phyloP scores from a whole-genome alignment of 2,113 vertebrate genomes.

The Prietella phreatophila region DNA sequence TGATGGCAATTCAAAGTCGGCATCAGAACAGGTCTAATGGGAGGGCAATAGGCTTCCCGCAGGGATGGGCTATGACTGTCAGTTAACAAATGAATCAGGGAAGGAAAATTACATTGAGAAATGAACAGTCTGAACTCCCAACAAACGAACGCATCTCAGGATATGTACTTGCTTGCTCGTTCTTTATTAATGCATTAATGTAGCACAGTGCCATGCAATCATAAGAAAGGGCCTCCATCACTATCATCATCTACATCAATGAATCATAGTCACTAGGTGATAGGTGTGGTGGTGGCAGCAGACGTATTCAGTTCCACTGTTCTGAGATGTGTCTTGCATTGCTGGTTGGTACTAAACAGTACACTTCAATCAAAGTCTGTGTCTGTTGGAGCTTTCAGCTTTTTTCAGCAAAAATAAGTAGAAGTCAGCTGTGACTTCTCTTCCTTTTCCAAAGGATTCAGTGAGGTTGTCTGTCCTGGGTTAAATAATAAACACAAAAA shows the following conservation, averaged over 20 bases:
- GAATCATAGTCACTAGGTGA: background rate
- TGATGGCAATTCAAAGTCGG: constrained; percentile 1
- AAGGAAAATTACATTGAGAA: background rate
- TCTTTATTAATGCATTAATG: constrained; percentile 5
- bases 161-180: background rate
- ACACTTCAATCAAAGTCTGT: background rate
- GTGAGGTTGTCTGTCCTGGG: background rate
- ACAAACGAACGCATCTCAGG: background rate
- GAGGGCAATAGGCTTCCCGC: background rate
- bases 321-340: background rate
- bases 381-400: background rate
- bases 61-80: background rate
- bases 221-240: background rate
- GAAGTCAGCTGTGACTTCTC: background rate
- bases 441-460: background rate
- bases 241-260: background rate
- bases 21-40: constrained; percentile 10
- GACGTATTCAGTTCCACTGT: background rate
- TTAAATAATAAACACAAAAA: background rate
- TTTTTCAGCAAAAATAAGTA: background rate
- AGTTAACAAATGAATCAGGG: background rate
- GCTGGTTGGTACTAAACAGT: no score
- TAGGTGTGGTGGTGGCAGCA: background rate
- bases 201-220: background rate
- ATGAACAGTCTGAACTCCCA: background rate